Evolutionary conservation across 2,888 invertebrate species (phyloP).

Genomic region (Epinotia ramella): DNA sequence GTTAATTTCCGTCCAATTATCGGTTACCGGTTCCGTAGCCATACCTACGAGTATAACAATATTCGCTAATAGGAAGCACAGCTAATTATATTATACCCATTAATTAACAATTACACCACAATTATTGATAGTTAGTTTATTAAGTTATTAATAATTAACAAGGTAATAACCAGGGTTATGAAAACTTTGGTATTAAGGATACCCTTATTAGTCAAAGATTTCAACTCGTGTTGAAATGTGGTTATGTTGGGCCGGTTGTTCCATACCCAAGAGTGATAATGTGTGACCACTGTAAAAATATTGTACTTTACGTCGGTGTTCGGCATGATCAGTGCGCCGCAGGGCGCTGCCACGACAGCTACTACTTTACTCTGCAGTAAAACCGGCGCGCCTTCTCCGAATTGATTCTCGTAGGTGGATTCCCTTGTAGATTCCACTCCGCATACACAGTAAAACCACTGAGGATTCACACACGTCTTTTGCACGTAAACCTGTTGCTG

Average conservation of each 20-base stretch:
- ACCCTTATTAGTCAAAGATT: constrained; percentile 8
- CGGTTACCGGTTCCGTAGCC: constrained; percentile 48
- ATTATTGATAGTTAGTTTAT: constrained; percentile 47
- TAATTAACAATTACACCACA: constrained; percentile 40
- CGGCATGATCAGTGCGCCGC: constrained; percentile 55
- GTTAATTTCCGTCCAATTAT: constrained; percentile 66
- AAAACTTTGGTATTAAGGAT: neutral
- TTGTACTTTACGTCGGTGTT: constrained; percentile 58
- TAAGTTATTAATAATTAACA: constrained; percentile 55
- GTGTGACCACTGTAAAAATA: constrained; percentile 68
- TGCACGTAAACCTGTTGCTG: constrained; percentile 64
- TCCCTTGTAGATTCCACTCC: constrained; percentile 59
- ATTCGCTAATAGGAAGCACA: constrained; percentile 48
- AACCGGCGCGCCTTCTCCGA: constrained; percentile 71
- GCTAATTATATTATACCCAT: constrained; percentile 46
- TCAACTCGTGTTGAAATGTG: neutral
- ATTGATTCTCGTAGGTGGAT: constrained; percentile 56
- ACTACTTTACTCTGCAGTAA: constrained; percentile 59
- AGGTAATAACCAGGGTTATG: constrained; percentile 47
- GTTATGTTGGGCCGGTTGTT: constrained; percentile 49
- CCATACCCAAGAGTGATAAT: constrained; percentile 69
- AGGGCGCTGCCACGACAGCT: constrained; percentile 62
- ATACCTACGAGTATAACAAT: constrained; percentile 7
- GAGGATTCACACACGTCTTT: constrained; percentile 65
- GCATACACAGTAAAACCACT: constrained; percentile 73